Conservation (phyloP, 2,113 vertebrate genomes). For the Strigops habroptila region DNA sequence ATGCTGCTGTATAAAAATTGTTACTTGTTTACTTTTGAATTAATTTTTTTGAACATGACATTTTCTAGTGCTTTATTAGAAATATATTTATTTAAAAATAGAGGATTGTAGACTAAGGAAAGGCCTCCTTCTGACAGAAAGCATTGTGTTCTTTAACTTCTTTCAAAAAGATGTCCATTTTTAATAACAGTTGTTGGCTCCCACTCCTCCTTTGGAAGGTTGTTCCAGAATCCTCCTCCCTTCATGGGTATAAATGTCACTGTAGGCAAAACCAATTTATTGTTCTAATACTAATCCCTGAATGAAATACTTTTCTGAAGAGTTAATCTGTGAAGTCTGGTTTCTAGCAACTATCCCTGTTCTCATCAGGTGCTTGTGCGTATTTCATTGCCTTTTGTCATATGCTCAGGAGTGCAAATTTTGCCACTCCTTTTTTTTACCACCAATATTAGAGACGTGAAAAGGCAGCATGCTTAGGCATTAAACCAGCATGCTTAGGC, state of each 20-base stretch:
- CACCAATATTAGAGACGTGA: neutral
- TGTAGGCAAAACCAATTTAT: neutral
- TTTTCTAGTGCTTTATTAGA: neutral
- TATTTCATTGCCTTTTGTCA: neutral
- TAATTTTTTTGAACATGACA: neutral
- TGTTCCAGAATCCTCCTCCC: neutral
- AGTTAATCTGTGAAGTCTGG: neutral
- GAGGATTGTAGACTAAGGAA: neutral
- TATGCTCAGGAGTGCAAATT: neutral
- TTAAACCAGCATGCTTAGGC: neutral
- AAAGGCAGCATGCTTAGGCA: neutral
- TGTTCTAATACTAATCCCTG: neutral
- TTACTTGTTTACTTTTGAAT: neutral
- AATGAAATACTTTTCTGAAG: neutral
- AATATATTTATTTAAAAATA: neutral
- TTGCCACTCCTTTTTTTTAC: neutral
- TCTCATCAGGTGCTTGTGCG: neutral
- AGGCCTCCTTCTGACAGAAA: neutral
- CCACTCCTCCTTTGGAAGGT: neutral
- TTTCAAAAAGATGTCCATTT: neutral
- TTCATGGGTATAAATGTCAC: neutral
- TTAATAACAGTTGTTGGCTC: neutral
- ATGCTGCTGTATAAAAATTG: neutral
- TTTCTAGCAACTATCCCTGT: neutral
- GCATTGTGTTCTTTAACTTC: neutral